These are phyloP conservation scores for Crenichthys baileyi DNA, from an alignment of 2,797 vertebrate species.

Conservation along the genomic window DNA sequence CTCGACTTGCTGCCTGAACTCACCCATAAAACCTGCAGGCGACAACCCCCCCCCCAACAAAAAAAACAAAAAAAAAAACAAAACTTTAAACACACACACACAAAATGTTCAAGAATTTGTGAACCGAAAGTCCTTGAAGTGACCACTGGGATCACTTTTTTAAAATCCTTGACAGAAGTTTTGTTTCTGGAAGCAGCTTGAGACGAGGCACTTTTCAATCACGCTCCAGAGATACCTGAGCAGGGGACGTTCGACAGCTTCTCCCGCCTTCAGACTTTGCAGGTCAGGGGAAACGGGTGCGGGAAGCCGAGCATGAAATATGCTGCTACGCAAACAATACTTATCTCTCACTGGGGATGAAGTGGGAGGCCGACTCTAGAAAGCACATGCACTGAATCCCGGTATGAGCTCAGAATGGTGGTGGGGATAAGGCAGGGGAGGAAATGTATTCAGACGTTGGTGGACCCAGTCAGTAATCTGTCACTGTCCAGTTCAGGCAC, in stretches of 20 bases:
- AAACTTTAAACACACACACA: constrained; percentile 8
- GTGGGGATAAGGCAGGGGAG: constrained; percentile 27
- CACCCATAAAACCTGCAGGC: constrained; percentile 37
- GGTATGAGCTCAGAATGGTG: constrained; percentile 42
- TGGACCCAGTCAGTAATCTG: constrained; percentile 50
- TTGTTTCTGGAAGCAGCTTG: constrained; percentile 33
- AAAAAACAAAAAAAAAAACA: not conserved
- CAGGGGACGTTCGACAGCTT: constrained; percentile 58
- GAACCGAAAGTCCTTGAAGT: constrained; percentile 26
- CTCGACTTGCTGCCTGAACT: constrained; percentile 58
- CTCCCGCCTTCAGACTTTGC: constrained; percentile 70
- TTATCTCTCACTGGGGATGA: constrained; percentile 76
- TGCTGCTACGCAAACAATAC: constrained; percentile 77
- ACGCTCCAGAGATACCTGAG: constrained; percentile 38
- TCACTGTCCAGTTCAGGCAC: constrained; percentile 42
- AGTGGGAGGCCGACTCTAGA: constrained; percentile 59
- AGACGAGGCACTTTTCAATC: constrained; percentile 57
- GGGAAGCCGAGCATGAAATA: constrained; percentile 78
- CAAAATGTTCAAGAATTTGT: constrained; percentile 27
- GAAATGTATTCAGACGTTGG: constrained; percentile 62
- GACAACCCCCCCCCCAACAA: constrained; percentile 17
- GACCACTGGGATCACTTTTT: constrained; percentile 15
- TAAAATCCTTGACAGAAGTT: constrained; percentile 39
- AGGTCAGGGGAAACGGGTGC: constrained; percentile 76
- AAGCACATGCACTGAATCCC: constrained; percentile 62